A percentile compares a stretch with the other conserved stretches of the same genome.
Conservation (phyloP, 2,888 invertebrate species). For the Icerya purchasi region DNA sequence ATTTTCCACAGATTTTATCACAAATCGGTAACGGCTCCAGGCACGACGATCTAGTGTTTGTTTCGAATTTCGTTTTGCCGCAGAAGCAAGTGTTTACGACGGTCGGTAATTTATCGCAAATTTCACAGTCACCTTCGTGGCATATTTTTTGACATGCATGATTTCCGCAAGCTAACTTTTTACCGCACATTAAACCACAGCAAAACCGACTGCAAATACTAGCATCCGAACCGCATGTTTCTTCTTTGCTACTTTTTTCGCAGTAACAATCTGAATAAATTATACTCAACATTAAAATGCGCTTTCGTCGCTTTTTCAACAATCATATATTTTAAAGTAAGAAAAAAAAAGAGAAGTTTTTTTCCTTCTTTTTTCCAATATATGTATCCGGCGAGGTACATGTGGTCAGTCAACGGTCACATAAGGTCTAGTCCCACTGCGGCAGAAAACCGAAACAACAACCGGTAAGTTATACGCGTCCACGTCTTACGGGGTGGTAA, state of each 20-base stretch:
- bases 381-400: too few relatives aligned
- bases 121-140: slow-evolving; percentile 36
- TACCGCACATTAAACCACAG: slow-evolving; percentile 40
- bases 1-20: slow-evolving; percentile 33
- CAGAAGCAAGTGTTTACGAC: slow-evolving; percentile 50
- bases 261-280: slow-evolving; percentile 53
- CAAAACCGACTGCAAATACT: slow-evolving; percentile 23
- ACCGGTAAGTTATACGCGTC: too few relatives aligned
- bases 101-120: slow-evolving; percentile 39
- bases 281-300: background rate
- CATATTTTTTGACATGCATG: slow-evolving; percentile 47
- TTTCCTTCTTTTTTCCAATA: too few relatives aligned
- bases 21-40: slow-evolving; percentile 66
- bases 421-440: too few relatives aligned
- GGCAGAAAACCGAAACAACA: too few relatives aligned
- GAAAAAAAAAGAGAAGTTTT: background rate
- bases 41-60: slow-evolving; percentile 40
- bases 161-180: slow-evolving; percentile 38
- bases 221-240: slow-evolving; percentile 37
- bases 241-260: slow-evolving; percentile 35
- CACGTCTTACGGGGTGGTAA: too few relatives aligned
- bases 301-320: background rate
- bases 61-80: slow-evolving; percentile 36
- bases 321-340: too few relatives aligned
- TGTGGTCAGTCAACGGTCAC: too few relatives aligned